Percentiles rank a stretch among this genome's conserved stretches.
phyloP scores from a whole-genome alignment of 1,140 invertebrate genomes.

The Xylocopa sonorina region DNA sequence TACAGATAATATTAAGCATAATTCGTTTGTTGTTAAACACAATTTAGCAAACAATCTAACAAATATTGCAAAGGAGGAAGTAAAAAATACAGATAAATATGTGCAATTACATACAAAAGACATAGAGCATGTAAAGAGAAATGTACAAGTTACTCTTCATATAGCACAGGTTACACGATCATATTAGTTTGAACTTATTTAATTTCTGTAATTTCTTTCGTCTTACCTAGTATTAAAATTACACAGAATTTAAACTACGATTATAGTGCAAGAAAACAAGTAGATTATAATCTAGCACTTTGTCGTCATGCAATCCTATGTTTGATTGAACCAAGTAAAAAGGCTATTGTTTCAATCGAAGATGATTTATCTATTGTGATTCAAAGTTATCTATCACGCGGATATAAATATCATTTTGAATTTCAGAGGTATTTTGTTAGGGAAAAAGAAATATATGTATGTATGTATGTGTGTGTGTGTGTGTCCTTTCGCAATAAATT shows the following conservation, averaged over 20 bases:
- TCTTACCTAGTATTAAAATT: constrained; percentile 5
- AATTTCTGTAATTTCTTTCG: neutral
- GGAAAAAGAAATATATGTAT: neutral
- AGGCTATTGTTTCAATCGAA: constrained; percentile 64
- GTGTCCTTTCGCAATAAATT: neutral
- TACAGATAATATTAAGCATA: neutral
- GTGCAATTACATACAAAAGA: constrained; percentile 56
- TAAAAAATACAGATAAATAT: constrained; percentile 54
- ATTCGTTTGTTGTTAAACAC: neutral
- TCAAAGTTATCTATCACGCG: constrained; percentile 49
- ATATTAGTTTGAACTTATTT: constrained; percentile 4
- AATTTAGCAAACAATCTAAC: constrained; percentile 29
- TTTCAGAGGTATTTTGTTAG: constrained; percentile 55
- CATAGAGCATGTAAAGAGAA: constrained; percentile 54
- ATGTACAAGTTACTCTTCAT: constrained; percentile 63
- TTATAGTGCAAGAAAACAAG: neutral
- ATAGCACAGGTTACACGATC: constrained; percentile 60
- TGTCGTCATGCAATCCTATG: constrained; percentile 69
- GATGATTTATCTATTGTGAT: constrained; percentile 57
- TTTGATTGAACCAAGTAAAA: constrained; percentile 70
- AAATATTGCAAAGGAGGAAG: constrained; percentile 41
- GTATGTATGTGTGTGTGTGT: too few relatives aligned
- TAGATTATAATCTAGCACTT: constrained; percentile 17
- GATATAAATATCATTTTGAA: constrained; percentile 64
- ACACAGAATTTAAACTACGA: constrained; percentile 2